phyloP scores from a whole-genome alignment of 2,888 invertebrate genomes.

The Strigamia maritima region DNA sequence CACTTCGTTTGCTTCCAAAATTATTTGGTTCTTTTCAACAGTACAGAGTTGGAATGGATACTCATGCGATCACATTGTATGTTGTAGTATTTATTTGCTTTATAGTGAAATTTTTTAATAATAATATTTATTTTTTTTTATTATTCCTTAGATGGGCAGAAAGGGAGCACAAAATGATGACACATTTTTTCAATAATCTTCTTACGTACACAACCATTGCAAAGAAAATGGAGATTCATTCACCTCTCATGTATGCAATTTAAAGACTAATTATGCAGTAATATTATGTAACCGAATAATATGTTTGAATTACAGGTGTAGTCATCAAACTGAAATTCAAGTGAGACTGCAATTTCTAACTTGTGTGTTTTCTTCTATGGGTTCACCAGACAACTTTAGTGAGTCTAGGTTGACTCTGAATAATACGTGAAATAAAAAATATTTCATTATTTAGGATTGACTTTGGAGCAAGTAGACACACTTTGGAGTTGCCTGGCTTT shows the following conservation, averaged over 20 bases:
- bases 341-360: slow-evolving; percentile 87
- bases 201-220: slow-evolving; percentile 61
- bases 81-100: slow-evolving; percentile 41
- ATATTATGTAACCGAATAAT: not conserved
- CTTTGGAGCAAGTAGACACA: slow-evolving; percentile 81
- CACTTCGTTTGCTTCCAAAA: slow-evolving; percentile 81
- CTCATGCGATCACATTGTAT: slow-evolving; percentile 75
- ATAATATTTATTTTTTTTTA: not conserved
- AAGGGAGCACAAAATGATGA: slow-evolving; percentile 87
- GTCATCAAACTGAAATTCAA: slow-evolving; percentile 83
- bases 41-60: slow-evolving; percentile 74
- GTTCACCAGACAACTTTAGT: slow-evolving; percentile 81
- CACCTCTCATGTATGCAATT: not conserved
- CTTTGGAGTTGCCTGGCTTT: slow-evolving; percentile 87
- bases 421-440: not conserved
- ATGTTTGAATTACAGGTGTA: slow-evolving; percentile 52
- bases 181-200: slow-evolving; percentile 82
- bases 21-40: slow-evolving; percentile 87
- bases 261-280: not conserved
- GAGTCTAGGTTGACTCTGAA: not conserved
- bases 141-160: slow-evolving; percentile 70
- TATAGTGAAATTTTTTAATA: not conserved
- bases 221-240: slow-evolving; percentile 2
- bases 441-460: slow-evolving; percentile 60
- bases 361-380: slow-evolving; percentile 83